These are phyloP conservation scores for Axea sp. DNA, from an alignment of 2,888 invertebrate species.

Conservation along the genomic window DNA sequence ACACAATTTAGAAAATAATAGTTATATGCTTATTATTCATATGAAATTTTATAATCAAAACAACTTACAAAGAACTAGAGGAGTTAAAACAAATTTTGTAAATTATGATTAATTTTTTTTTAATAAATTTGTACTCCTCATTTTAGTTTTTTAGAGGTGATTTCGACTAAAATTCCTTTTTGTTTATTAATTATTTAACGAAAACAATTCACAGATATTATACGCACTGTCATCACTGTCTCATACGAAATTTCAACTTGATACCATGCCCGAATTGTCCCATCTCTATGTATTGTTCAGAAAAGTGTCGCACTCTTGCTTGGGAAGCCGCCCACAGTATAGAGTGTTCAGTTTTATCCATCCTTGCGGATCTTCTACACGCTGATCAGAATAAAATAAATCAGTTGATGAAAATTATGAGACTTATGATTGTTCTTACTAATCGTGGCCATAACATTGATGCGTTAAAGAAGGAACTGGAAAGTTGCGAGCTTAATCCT, in stretches of 20 bases:
- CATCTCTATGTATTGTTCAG: conserved; percentile 75
- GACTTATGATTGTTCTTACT: conserved; percentile 73
- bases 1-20: too few relatives aligned
- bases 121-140: too few relatives aligned
- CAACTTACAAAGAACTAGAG: too few relatives aligned
- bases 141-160: too few relatives aligned
- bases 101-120: too few relatives aligned
- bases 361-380: conserved; percentile 72
- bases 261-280: conserved; percentile 76
- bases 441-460: conserved; percentile 71
- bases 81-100: too few relatives aligned
- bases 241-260: conserved; percentile 73
- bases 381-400: conserved; percentile 75
- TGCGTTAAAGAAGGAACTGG: conserved; percentile 71
- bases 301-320: conserved; percentile 69
- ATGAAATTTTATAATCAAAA: too few relatives aligned
- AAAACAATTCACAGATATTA: conserved; percentile 74
- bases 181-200: too few relatives aligned
- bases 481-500: conserved; percentile 72
- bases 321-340: conserved; percentile 73
- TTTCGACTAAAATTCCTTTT: too few relatives aligned
- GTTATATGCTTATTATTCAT: too few relatives aligned
- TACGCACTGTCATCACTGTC: conserved; percentile 77
- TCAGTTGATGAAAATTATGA: conserved; percentile 75
- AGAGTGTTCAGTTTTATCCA: conserved; percentile 72